Conservation (phyloP, 2,797 vertebrate genomes). For the Gobio occitaniae region DNA sequence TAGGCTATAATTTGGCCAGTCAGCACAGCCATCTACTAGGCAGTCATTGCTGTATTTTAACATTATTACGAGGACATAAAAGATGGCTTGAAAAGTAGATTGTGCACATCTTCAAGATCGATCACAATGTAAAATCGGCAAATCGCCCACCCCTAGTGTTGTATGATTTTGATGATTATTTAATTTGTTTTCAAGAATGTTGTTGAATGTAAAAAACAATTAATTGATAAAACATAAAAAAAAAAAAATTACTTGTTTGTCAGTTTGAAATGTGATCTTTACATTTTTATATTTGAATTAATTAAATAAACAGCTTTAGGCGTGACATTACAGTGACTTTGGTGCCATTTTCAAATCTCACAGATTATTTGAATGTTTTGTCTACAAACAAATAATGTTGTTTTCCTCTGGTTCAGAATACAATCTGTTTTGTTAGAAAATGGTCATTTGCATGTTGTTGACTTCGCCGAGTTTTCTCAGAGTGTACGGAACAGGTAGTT, state of each 20-base stretch:
- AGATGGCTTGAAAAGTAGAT: too few species aligned
- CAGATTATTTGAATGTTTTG: slow-evolving; percentile 25
- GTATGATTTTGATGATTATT: too few species aligned
- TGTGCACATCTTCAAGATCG: too few species aligned
- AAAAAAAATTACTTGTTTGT: neutral
- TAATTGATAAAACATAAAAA: neutral
- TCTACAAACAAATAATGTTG: slow-evolving; percentile 12
- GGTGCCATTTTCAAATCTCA: neutral
- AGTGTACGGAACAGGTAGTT: slow-evolving; percentile 2
- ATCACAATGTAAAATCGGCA: too few species aligned
- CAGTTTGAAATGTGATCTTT: neutral
- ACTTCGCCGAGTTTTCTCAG: neutral
- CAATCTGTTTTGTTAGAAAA: neutral
- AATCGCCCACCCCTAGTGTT: too few species aligned
- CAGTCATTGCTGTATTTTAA: too few species aligned
- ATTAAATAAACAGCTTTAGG: neutral
- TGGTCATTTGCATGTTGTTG: neutral
- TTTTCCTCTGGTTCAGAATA: neutral
- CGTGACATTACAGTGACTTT: neutral
- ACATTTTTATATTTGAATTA: neutral
- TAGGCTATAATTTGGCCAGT: too few species aligned
- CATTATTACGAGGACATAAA: too few species aligned
- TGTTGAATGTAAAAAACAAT: neutral
- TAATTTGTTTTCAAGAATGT: too few species aligned
- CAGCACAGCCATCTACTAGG: too few species aligned